phyloP scores from a whole-genome alignment of 1,140 invertebrate genomes.

The Brachionus calyciflorus region DNA sequence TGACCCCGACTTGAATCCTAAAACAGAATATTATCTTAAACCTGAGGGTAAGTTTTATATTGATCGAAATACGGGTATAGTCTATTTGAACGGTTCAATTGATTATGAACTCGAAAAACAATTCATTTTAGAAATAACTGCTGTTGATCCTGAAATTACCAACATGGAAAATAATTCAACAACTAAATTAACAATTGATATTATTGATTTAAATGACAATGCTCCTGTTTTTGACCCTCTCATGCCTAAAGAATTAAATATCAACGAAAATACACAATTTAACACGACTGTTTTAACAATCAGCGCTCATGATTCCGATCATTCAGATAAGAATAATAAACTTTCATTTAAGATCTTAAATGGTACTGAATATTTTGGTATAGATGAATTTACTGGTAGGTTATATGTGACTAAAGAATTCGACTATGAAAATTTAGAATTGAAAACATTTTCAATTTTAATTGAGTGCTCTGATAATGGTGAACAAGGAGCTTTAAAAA shows the following conservation, averaged over 20 bases:
- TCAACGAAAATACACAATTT: not conserved
- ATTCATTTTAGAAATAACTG: constrained; percentile 7
- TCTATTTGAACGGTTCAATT: constrained; percentile 7
- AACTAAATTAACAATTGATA: not conserved
- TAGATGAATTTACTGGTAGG: not conserved
- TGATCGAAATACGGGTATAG: not conserved
- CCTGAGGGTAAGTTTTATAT: not conserved
- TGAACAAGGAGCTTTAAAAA: not conserved
- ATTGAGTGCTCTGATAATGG: constrained; percentile 10
- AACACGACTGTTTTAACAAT: not conserved
- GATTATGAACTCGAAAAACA: constrained; percentile 29
- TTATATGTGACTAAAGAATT: not conserved
- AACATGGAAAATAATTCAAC: not conserved
- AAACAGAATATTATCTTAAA: constrained; percentile 1
- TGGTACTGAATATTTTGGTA: not conserved
- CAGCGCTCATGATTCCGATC: constrained; percentile 15
- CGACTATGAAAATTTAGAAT: not conserved
- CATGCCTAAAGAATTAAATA: not conserved
- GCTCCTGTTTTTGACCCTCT: not conserved
- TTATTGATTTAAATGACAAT: constrained; percentile 35
- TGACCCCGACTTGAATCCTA: not conserved
- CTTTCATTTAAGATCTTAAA: not conserved
- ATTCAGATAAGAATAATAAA: not conserved
- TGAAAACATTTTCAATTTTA: not conserved
- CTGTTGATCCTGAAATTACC: not conserved